Percentiles rank a stretch among this genome's conserved stretches.
These are phyloP conservation scores for Tachycineta bicolor DNA, from an alignment of 2,113 vertebrate genomes.

Conservation along the genomic window DNA sequence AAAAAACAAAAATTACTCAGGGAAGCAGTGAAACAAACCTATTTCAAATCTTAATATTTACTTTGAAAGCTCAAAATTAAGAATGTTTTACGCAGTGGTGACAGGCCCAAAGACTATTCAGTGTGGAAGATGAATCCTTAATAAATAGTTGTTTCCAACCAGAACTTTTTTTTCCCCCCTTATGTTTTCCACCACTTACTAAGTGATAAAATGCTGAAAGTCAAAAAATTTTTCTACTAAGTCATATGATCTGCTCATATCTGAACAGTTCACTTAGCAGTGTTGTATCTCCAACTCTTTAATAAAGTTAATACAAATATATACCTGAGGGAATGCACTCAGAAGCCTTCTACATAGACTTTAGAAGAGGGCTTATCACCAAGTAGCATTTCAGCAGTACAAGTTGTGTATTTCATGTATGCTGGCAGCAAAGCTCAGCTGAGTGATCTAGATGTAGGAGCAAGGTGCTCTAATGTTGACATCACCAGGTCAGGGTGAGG, in stretches of 20 bases:
- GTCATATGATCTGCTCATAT: not conserved
- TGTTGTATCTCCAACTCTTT: not conserved
- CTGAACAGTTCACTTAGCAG: not conserved
- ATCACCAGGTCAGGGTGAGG: not conserved
- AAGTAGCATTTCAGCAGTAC: not conserved
- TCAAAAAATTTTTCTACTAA: not conserved
- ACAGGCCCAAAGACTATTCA: not conserved
- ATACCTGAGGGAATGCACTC: not conserved
- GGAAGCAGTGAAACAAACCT: not conserved
- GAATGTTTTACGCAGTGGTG: not conserved
- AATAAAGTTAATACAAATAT: not conserved
- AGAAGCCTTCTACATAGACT: not conserved
- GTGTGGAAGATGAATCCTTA: not conserved
- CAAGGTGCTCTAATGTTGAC: not conserved
- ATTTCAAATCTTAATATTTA: not conserved
- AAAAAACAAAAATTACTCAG: not conserved
- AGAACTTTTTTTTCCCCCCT: not conserved
- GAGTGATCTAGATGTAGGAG: not conserved
- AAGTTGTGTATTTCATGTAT: not conserved
- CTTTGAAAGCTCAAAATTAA: not conserved
- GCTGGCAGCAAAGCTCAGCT: not conserved
- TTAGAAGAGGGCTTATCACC: not conserved
- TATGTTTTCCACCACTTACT: not conserved
- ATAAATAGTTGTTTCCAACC: slow-evolving; percentile 14
- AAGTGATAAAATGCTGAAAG: not conserved